phyloP scores from a whole-genome alignment of 2,797 vertebrate genomes.

The Gymnothorax javanicus region DNA sequence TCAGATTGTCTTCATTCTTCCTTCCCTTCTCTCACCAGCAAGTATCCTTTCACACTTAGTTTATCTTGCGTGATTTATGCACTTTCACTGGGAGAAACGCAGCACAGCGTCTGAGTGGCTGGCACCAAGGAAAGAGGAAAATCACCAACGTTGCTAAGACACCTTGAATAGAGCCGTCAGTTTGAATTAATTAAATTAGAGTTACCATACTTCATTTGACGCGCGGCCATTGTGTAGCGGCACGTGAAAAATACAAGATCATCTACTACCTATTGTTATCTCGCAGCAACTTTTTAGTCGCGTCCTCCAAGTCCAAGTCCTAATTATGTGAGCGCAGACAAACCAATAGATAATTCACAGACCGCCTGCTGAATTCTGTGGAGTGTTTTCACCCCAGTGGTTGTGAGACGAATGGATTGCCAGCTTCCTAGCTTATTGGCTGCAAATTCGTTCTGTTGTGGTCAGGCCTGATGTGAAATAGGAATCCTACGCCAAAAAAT shows the following conservation, averaged over 20 bases:
- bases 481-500: not conserved
- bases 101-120: not conserved
- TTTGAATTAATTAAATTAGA: slow-evolving; percentile 20
- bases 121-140: not conserved
- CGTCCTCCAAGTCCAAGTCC: slow-evolving; percentile 9
- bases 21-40: slow-evolving; percentile 14
- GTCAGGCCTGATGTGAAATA: not conserved
- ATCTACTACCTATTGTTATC: not conserved
- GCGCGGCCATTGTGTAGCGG: slow-evolving; percentile 8
- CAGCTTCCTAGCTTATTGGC: not conserved
- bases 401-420: not conserved
- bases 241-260: not conserved
- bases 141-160: slow-evolving; percentile 21
- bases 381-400: not conserved
- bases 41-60: slow-evolving; percentile 10
- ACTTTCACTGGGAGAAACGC: not conserved
- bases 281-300: slow-evolving; percentile 2
- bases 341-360: not conserved
- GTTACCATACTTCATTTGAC: slow-evolving; percentile 20
- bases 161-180: slow-evolving; percentile 32
- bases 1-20: not conserved
- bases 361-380: not conserved
- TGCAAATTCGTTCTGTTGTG: not conserved
- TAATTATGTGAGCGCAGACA: not conserved
- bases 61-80: slow-evolving; percentile 10